Evolutionary conservation across 2,797 vertebrate species (phyloP), one percentile per base, ranked within the genome.

Genomic region (Tolypeutes matacus): DNA sequence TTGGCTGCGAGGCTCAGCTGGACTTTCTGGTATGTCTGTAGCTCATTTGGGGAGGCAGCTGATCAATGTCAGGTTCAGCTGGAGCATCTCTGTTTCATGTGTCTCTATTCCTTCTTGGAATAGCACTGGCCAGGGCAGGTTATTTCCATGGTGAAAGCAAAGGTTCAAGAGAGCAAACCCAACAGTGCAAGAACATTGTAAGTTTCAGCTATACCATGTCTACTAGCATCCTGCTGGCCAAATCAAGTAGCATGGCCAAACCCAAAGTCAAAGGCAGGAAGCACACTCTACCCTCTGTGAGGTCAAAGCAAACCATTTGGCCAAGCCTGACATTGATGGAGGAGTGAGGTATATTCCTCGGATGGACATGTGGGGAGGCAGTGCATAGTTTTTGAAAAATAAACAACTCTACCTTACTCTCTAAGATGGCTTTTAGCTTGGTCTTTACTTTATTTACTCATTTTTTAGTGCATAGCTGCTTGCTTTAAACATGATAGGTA

Each of bases 401-500:
- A 53, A 86, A 62, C 72, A 65, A 13, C 25, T 64, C 34, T 7
- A 18, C 27, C 29, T 58, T n/a, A 29, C 21, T 51, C 53, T 78
- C 62, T 70, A 56, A 53, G 58, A 51, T 36, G 5, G 5, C 64
- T 58, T 60, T 39, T 36, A 81, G 58, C 29, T 42, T 11, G 34
- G 10, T 58, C 49, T 67, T 78, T 14, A 62, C 7, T n/a, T 49
- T 53, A 20, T 53, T 78, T 29, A 18, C 31, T 42, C n/a, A 46
- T 39, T 56, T 42, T 62, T 73, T n/a, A 20, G 27, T 72, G n/a
- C 62, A 25, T 42, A 56, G 25, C 67, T 93, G 96, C 88, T 91
- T 53, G 36, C 15, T 49, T 75, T 85, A 31, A 91, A 67, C 42
- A 4, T 42, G 62, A 49, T 39, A 65, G 73, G 21, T 12, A 62